Evolutionary conservation across 2,797 vertebrate genomes (phyloP).

Genomic region (Eulemur coronatus): DNA sequence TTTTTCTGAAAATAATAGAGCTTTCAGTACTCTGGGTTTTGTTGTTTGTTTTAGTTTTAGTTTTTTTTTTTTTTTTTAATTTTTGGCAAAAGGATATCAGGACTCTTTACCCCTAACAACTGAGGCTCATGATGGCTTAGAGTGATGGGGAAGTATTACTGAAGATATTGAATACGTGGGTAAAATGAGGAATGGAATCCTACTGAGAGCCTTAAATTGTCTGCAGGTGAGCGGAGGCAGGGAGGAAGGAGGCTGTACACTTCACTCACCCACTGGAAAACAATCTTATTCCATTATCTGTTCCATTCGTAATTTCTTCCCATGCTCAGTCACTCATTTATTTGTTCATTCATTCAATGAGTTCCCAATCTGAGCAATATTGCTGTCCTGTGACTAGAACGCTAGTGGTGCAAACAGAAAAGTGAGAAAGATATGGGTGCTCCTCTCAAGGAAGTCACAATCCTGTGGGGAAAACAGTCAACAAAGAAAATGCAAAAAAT

Average conservation of each 20-base stretch:
- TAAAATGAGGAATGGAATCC: not conserved
- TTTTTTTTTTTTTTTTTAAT: not conserved
- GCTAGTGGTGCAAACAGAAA: not conserved
- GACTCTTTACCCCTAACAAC: not conserved
- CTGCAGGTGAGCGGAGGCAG: not conserved
- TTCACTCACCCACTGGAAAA: not conserved
- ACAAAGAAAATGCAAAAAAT: not conserved
- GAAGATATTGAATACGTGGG: not conserved
- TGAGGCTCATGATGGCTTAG: not conserved
- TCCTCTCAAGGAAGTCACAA: not conserved
- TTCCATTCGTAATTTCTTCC: not conserved
- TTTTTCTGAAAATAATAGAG: constrained; percentile 35
- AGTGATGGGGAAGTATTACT: not conserved
- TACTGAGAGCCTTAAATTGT: not conserved
- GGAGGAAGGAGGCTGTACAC: accelerated
- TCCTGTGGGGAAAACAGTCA: not conserved
- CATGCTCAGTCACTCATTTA: not conserved
- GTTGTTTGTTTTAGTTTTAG: not conserved
- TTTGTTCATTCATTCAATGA: not conserved
- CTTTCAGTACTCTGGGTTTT: not conserved
- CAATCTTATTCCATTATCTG: not conserved
- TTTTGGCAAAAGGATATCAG: not conserved
- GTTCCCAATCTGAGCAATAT: not conserved
- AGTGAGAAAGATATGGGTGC: not conserved
- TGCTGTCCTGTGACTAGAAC: not conserved